Evolutionary conservation across 2,113 vertebrate genomes (phyloP).

Genomic region (Thunnus maccoyii): DNA sequence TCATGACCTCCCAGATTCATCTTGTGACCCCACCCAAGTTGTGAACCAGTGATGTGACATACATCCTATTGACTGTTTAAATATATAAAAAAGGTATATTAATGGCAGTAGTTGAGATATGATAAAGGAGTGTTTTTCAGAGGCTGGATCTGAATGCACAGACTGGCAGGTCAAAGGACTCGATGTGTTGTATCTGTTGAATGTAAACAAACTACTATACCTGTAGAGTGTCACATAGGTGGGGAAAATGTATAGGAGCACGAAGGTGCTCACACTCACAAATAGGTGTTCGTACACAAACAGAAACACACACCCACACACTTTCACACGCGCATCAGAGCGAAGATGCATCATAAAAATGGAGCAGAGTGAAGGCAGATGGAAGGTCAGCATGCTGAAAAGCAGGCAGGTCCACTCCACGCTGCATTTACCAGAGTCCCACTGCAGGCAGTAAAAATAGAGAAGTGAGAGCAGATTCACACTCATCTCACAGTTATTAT

Average conservation of each 20-base stretch:
- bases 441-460: constrained; percentile 44
- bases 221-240: not conserved
- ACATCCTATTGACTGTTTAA: not conserved
- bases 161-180: not conserved
- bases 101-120: not conserved
- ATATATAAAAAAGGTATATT: not conserved
- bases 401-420: constrained; percentile 27
- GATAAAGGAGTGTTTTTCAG: too few species aligned
- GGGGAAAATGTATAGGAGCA: not conserved
- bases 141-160: not conserved
- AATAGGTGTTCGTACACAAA: constrained; percentile 27
- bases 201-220: not conserved
- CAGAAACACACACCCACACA: constrained; percentile 7
- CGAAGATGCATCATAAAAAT: constrained; percentile 47
- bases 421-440: constrained; percentile 43
- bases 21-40: not conserved
- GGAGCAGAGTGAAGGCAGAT: constrained; percentile 49
- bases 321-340: constrained; percentile 14
- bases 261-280: not conserved
- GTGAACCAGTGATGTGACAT: not conserved
- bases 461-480: constrained; percentile 53
- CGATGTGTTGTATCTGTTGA: not conserved
- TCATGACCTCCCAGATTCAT: not conserved
- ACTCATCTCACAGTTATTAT: constrained; percentile 49
- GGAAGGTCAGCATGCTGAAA: constrained; percentile 69